Percentiles rank a stretch among this genome's conserved stretches.
Evolutionary conservation across 92 coral and sea anemone species (phyloP).

Genomic region (Montipora capitata): DNA sequence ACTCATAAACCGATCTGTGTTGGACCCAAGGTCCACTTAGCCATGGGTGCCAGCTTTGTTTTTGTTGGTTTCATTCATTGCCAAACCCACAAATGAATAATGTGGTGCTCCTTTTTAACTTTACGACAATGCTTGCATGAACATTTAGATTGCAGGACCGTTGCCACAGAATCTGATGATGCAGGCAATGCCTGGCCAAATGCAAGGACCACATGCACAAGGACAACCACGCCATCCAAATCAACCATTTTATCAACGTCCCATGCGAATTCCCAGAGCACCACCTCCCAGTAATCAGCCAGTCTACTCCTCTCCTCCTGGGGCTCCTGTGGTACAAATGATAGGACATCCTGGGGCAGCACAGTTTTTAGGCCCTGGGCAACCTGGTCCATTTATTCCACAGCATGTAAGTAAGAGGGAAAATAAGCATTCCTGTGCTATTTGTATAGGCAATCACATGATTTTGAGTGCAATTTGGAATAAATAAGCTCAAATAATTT

Average conservation of each 20-base stretch:
- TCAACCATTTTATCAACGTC: slow-evolving; percentile 40
- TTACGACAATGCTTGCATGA: background rate
- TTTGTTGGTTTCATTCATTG: no score
- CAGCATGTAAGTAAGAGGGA: slow-evolving; percentile 19
- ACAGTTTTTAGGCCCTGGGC: slow-evolving; percentile 49
- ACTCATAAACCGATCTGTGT: no score
- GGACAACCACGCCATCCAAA: slow-evolving; percentile 66
- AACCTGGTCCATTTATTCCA: slow-evolving; percentile 10
- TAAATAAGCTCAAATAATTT: no score
- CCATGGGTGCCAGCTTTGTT: no score
- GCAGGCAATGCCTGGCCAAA: slow-evolving; percentile 31
- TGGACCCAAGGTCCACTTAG: no score
- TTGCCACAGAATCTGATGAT: slow-evolving; percentile 47
- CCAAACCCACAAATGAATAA: no score
- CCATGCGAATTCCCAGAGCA: slow-evolving; percentile 70
- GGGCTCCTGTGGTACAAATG: slow-evolving; percentile 60
- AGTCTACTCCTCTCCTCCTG: slow-evolving; percentile 90
- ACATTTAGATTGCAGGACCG: slow-evolving; percentile 11
- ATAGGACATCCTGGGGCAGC: slow-evolving; percentile 51
- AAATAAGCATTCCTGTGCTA: background rate
- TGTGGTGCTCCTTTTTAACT: no score
- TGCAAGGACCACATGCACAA: slow-evolving; percentile 51
- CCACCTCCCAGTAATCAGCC: slow-evolving; percentile 67
- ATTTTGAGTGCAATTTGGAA: no score
- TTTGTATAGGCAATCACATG: no score